Evolutionary conservation across 2,888 invertebrate genomes (phyloP), one percentile per base, ranked within the genome.

Genomic region (Eupithecia tripunctaria): DNA sequence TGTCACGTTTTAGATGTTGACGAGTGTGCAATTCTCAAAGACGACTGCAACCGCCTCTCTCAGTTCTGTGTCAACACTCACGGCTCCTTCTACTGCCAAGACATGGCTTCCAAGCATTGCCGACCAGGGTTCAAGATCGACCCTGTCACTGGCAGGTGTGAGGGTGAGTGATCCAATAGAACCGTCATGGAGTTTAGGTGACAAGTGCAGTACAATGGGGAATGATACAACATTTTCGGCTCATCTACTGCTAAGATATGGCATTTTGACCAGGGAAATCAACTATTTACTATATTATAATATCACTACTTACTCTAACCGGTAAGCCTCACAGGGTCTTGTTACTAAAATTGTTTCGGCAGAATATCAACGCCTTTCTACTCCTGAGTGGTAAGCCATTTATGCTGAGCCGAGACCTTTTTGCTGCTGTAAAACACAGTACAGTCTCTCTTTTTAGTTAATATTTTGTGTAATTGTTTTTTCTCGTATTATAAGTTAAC

Each of bases 41-140:
- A 97, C 81, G 95, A 96, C 82, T 97, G 97, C 85, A 95, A 96
- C 76, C 91, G 90, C 3, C 88, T 94, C 14, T 96, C 96, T 0
- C 96, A 97, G 86, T 95, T 95, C 81, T 97, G 97, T 81, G 93
- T 96, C 78, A 97, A 97, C 85, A 96, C 95, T 0, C 95, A 95
- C 70, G 96, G 97, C 0, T 95, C 95, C 1, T 97, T 96, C 87
- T 95, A 96, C 71, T 97, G 97, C 81, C 95, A 96, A 76, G 95
- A 96, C 78, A 95, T 94, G 80, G 95, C 88, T 0, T 95, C 95
- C 2, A 95, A 93, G 74, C 91, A 92, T 66, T 96, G 96, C 79
- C 95, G 95, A 0, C 95, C 96, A 27, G 96, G 96, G 0, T 96
- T 96, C 84, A 96, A 96, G 82, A 95, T 95, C 15, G 91, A 95